Evolutionary conservation across 2,888 invertebrate species (phyloP).

Genomic region (Camponotus fellah): DNA sequence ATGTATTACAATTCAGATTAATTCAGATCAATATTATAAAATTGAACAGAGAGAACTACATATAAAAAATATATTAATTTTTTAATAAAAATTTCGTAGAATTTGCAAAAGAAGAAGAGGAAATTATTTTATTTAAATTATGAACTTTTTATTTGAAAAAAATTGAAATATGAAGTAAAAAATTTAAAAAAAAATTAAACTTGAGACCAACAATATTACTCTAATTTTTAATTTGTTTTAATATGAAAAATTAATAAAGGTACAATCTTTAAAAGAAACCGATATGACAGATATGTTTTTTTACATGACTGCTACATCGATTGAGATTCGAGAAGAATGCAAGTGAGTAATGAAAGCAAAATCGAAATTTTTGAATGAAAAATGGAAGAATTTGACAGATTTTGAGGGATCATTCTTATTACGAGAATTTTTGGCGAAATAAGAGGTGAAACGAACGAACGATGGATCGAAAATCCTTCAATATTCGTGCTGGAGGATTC

Average conservation of each 20-base stretch:
- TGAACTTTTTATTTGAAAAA: background rate
- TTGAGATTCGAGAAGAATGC: background rate
- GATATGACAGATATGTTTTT: background rate
- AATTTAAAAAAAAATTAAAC: background rate
- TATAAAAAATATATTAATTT: background rate
- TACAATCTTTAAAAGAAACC: background rate
- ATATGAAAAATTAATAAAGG: background rate
- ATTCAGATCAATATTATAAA: background rate
- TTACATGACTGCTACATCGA: background rate
- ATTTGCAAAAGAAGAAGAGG: background rate
- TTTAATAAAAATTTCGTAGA: background rate
- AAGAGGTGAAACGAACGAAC: constrained; percentile 31
- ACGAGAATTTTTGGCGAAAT: constrained; percentile 9
- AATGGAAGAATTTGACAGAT: constrained; percentile 7
- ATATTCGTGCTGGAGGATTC: constrained; percentile 36
- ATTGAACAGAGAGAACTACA: background rate
- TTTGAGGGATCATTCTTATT: constrained; percentile 36
- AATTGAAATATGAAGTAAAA: background rate
- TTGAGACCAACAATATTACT: background rate
- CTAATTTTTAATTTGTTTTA: background rate
- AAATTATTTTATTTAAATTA: background rate
- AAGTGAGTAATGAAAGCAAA: background rate
- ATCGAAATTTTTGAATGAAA: background rate
- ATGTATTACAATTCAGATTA: background rate
- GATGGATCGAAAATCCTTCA: constrained; percentile 28